Evolutionary conservation across 2,113 vertebrate genomes (phyloP).

Genomic region (Phrynocephalus versicolor): DNA sequence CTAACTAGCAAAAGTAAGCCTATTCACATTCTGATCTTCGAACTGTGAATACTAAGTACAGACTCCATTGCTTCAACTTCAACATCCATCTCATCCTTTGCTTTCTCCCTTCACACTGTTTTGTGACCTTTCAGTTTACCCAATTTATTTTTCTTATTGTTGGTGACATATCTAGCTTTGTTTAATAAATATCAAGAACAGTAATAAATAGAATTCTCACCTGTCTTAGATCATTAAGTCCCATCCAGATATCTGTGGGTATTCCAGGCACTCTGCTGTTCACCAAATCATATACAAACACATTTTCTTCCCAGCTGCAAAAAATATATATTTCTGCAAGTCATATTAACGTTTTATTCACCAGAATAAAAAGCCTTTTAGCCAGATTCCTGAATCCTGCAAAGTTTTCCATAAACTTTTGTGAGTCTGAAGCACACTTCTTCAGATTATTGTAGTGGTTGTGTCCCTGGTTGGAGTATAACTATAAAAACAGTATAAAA

Average conservation of each 20-base stretch:
- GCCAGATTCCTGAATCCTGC: not conserved
- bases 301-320: conserved; percentile 82
- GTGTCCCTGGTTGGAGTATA: too few species aligned
- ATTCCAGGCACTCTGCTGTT: conserved; percentile 83
- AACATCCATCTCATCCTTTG: not conserved
- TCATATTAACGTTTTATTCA: too few species aligned
- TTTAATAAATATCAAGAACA: not conserved
- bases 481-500: too few species aligned
- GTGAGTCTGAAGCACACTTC: too few species aligned
- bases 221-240: conserved; percentile 81
- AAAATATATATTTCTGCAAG: too few species aligned
- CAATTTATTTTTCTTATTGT: not conserved
- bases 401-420: not conserved
- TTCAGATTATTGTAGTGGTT: too few species aligned
- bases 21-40: too few species aligned
- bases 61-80: not conserved
- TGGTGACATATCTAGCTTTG: too few species aligned
- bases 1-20: too few species aligned
- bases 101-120: not conserved
- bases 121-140: not conserved
- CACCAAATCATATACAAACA: conserved; percentile 84
- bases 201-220: conserved; percentile 57
- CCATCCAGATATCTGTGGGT: conserved; percentile 81
- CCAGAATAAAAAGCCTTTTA: too few species aligned
- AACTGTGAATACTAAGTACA: too few species aligned